phyloP scores from a whole-genome alignment of 2,888 invertebrate genomes.

The Petrolisthes manimaculis region DNA sequence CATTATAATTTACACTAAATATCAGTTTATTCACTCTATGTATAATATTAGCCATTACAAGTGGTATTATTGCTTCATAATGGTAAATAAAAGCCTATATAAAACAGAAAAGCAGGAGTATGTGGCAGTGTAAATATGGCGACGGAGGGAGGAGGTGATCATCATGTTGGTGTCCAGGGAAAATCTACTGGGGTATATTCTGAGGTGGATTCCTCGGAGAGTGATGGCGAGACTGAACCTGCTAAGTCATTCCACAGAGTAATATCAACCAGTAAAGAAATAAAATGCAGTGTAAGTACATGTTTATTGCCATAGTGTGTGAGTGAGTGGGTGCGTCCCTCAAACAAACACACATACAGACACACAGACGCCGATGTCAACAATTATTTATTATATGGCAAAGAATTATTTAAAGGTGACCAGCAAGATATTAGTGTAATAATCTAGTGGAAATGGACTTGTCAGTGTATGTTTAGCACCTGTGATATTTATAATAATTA shows the following conservation, averaged over 20 bases:
- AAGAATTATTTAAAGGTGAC: no score
- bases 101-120: neutral
- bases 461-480: no score
- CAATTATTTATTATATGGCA: neutral
- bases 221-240: conserved; percentile 86
- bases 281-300: conserved; percentile 81
- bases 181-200: conserved; percentile 46
- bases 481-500: no score
- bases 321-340: neutral
- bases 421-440: no score
- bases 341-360: no score
- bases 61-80: no score
- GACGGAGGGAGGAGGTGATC: conserved; percentile 37
- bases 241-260: conserved; percentile 82
- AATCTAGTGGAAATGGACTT: no score
- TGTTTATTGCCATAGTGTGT: neutral
- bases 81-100: no score
- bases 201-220: conserved; percentile 80
- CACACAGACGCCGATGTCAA: neutral
- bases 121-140: conserved; percentile 54
- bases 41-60: no score
- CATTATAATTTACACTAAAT: no score
- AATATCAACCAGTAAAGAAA: conserved; percentile 85
- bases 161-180: conserved; percentile 24
- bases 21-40: no score